Percentiles rank a stretch among this genome's conserved stretches.
phyloP scores from a whole-genome alignment of 2,888 invertebrate species.

The Catotricha subobsoleta region DNA sequence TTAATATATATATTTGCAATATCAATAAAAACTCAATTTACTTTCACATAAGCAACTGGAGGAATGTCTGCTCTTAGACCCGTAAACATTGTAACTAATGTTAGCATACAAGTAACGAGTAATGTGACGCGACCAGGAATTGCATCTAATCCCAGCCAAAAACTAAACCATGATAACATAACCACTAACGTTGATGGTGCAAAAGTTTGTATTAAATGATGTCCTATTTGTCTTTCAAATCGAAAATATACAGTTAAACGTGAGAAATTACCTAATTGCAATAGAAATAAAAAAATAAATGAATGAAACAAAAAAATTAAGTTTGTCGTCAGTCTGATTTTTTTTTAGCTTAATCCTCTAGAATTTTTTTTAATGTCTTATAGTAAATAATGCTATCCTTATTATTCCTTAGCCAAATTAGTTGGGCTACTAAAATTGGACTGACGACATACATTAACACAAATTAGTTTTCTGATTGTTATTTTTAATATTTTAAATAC shows the following conservation, averaged over 20 bases:
- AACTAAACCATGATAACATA: slow-evolving; percentile 73
- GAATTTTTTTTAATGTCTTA: no score
- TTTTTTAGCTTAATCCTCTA: no score
- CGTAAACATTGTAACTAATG: slow-evolving; percentile 72
- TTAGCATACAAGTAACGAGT: slow-evolving; percentile 67
- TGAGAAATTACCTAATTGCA: slow-evolving; percentile 50
- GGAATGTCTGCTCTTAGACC: slow-evolving; percentile 66
- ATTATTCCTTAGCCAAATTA: no score
- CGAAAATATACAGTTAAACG: slow-evolving; percentile 58
- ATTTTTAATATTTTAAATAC: no score
- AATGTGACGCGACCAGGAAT: slow-evolving; percentile 67
- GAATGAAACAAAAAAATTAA: slow-evolving; percentile 2
- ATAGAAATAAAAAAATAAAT: slow-evolving; percentile 8
- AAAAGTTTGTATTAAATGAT: slow-evolving; percentile 70
- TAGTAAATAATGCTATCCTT: no score
- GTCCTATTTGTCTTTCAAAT: slow-evolving; percentile 69
- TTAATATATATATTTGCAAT: neutral
- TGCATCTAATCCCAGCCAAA: slow-evolving; percentile 70
- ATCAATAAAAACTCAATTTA: slow-evolving; percentile 21
- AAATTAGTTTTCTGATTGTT: no score
- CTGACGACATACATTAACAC: no score
- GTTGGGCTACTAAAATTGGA: no score
- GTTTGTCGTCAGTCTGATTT: no score
- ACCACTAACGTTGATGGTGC: slow-evolving; percentile 69
- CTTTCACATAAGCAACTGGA: slow-evolving; percentile 74